Conservation (phyloP, 2,113 vertebrate species). For the Tor tambroides region DNA sequence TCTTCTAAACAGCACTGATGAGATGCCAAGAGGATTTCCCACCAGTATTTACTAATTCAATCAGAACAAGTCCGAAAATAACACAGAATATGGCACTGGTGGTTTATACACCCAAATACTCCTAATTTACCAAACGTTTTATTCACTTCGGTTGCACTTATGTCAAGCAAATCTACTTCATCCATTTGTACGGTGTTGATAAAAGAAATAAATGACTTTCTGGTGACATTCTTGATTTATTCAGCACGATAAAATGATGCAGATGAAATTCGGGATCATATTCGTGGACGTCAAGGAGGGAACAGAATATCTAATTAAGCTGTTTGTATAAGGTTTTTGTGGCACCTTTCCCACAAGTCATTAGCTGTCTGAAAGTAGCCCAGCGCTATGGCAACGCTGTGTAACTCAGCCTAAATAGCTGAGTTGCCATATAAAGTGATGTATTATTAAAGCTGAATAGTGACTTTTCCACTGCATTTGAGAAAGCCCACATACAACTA, state of each 20-base stretch:
- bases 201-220: constrained; percentile 22
- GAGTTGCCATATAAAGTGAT: constrained; percentile 62
- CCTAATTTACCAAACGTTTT: not conserved
- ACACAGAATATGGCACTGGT: constrained; percentile 15
- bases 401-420: constrained; percentile 60
- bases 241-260: constrained; percentile 19
- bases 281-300: constrained; percentile 42
- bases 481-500: constrained; percentile 48
- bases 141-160: not conserved
- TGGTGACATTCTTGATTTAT: constrained; percentile 37
- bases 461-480: constrained; percentile 54
- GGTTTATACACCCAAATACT: not conserved
- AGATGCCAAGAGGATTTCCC: constrained; percentile 26
- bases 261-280: constrained; percentile 24
- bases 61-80: constrained; percentile 4
- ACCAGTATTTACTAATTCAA: constrained; percentile 5
- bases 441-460: constrained; percentile 65
- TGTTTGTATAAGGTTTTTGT: constrained; percentile 61
- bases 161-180: constrained; percentile 4
- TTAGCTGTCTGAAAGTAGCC: constrained; percentile 60
- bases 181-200: constrained; percentile 6
- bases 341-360: constrained; percentile 62
- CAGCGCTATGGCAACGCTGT: constrained; percentile 53
- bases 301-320: constrained; percentile 57
- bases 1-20: constrained; percentile 54